phyloP scores from a whole-genome alignment of 2,797 vertebrate genomes.

The Amphiprion clarkii region DNA sequence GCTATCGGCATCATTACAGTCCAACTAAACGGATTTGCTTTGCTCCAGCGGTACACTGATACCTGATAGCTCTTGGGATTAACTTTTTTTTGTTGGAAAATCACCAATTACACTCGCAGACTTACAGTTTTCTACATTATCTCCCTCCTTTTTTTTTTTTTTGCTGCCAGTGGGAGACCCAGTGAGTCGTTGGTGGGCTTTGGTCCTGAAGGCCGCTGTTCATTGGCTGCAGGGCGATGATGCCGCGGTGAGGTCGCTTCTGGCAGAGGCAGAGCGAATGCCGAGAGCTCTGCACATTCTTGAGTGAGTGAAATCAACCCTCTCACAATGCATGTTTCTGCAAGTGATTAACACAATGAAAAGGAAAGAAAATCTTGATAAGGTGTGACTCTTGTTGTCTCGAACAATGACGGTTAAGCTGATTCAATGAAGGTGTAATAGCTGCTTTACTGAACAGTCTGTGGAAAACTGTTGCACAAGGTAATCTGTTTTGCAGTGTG shows the following conservation, averaged over 20 bases:
- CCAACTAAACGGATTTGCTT: slow-evolving; percentile 12
- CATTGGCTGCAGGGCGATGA: slow-evolving; percentile 96
- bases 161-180: slow-evolving; percentile 88
- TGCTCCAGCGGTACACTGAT: neutral
- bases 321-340: neutral
- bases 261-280: slow-evolving; percentile 92
- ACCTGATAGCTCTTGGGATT: slow-evolving; percentile 25
- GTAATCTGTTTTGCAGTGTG: too few species aligned
- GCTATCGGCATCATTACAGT: too few species aligned
- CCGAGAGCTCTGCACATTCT: slow-evolving; percentile 91
- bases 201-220: slow-evolving; percentile 90
- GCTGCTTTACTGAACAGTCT: too few species aligned
- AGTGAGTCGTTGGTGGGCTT: slow-evolving; percentile 96
- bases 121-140: slow-evolving; percentile 4
- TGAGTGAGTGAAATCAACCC: slow-evolving; percentile 77
- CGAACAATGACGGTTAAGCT: neutral
- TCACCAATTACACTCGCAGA: slow-evolving; percentile 24
- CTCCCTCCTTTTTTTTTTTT: neutral
- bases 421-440: neutral
- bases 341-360: neutral
- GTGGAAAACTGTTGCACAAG: too few species aligned
- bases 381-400: neutral
- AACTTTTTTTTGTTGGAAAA: slow-evolving; percentile 37
- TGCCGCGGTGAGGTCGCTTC: slow-evolving; percentile 85
- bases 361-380: neutral